These are phyloP conservation scores for Ectemnius continuus DNA, from an alignment of 2,888 invertebrate genomes.

Conservation along the genomic window DNA sequence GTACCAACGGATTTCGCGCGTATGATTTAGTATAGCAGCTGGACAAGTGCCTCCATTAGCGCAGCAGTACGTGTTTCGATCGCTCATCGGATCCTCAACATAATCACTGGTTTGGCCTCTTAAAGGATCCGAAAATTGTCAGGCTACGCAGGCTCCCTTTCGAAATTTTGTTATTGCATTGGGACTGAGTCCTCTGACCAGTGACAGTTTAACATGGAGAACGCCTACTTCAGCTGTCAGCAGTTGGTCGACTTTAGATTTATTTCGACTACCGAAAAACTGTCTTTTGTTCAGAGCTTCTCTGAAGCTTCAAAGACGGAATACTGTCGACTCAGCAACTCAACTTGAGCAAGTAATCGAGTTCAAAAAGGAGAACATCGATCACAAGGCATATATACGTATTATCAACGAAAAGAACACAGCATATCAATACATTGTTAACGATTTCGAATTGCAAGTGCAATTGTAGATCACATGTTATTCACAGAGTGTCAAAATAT, in stretches of 20 bases:
- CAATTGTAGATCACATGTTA: too few species aligned
- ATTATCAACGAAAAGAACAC: too few species aligned
- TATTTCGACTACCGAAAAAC: neutral
- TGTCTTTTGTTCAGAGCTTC: neutral
- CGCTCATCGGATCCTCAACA: conserved; percentile 64
- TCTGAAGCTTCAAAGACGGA: neutral
- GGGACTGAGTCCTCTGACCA: neutral
- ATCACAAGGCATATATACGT: too few species aligned
- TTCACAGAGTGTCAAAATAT: too few species aligned
- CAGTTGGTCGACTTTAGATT: neutral
- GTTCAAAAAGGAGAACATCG: too few species aligned
- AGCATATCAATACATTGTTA: too few species aligned
- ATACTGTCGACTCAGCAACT: too few species aligned
- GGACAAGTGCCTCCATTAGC: conserved; percentile 65
- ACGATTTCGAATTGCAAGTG: too few species aligned
- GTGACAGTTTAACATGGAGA: neutral
- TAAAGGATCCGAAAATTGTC: conserved; percentile 15
- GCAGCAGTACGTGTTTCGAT: conserved; percentile 64
- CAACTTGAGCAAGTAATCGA: too few species aligned
- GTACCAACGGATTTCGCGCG: conserved; percentile 60
- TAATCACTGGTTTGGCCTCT: conserved; percentile 39
- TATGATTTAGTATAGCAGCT: conserved; percentile 43
- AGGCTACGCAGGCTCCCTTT: conserved; percentile 13
- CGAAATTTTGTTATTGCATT: neutral
- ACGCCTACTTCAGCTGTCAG: neutral